Base-by-base conservation (phyloP, 2,888 invertebrate species). In the Abrostola triplasia region DNA sequence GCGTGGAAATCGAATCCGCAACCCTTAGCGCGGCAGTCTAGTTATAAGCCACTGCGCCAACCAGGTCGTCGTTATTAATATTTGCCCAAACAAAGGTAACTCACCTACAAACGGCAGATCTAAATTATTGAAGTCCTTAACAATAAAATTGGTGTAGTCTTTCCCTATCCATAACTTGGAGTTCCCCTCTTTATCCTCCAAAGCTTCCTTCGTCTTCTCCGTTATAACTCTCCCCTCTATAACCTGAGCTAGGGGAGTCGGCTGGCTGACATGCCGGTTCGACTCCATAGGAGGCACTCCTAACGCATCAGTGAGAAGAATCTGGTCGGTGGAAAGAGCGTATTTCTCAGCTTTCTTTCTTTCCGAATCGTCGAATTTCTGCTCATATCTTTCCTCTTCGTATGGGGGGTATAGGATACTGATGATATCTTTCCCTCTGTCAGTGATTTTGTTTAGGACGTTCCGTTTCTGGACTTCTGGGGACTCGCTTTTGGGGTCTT, bases 71-170 rank as follows among this genome's bases (percentile, higher is more conserved):
- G n/a, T n/a, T n/a, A n/a, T n/a, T n/a, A n/a, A n/a, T n/a, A n/a
- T n/a, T n/a, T n/a, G n/a, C n/a, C n/a, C n/a, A 12, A 54, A 69
- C 47, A 71, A 42, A 51, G 37, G 51, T n/a, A 6, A 88, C 92
- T 91, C 56, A 94, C 94, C 94, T 60, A 94, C 93, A 94, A 97
- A 98, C 0, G 99, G 99, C 77, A 97, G 96, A 85, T 99, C 98
- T 68, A 99, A 95, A 90, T 98, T 97, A 68, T 96, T 97, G 88
- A 99, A 98, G 92, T 99, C 99, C 88, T 99, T 98, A 67, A 98
- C 97, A 72, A 99, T 99, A 88, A 99, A 99, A 92, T 99, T 99
- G 0, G 97, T 97, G 84, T 99, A 99, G 88, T 99, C 99, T 90
- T 99, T 99, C 64, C 99, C 99, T 53, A 98, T 96, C 99, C 99